phyloP scores from a whole-genome alignment of 53 echinoderm and acorn worm species.

The Patiria pectinifera region DNA sequence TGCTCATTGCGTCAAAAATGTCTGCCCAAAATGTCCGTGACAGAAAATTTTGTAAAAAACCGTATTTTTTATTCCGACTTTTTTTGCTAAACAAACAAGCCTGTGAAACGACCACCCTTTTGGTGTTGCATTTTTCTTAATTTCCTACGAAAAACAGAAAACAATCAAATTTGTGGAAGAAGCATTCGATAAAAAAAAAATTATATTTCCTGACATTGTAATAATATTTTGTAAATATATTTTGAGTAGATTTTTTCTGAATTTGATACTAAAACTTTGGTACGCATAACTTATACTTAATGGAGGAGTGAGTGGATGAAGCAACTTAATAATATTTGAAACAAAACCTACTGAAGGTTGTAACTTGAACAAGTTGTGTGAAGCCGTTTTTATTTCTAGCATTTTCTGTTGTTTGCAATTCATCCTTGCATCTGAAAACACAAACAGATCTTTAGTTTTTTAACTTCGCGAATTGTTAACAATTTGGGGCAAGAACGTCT shows the following conservation, averaged over 20 bases:
- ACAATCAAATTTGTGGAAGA: constrained; percentile 28
- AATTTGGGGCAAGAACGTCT: not conserved
- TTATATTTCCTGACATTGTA: constrained; percentile 67
- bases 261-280: constrained; percentile 76
- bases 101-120: constrained; percentile 36
- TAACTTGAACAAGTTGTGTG: constrained; percentile 25
- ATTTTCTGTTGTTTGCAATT: not conserved
- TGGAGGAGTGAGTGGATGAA: constrained; percentile 42
- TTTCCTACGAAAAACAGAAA: constrained; percentile 38
- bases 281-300: constrained; percentile 70
- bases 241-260: constrained; percentile 73
- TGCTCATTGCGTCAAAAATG: constrained; percentile 31
- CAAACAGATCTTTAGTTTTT: not conserved
- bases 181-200: constrained; percentile 52
- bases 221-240: constrained; percentile 72
- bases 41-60: constrained; percentile 33
- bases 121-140: constrained; percentile 49
- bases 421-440: too few species aligned
- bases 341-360: constrained; percentile 42
- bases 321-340: constrained; percentile 53
- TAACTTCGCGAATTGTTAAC: not conserved
- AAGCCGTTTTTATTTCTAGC: not conserved
- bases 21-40: constrained; percentile 36
- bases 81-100: constrained; percentile 35
- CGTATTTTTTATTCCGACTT: constrained; percentile 18